Evolutionary conservation across 1,140 invertebrate genomes (phyloP), one percentile per base, ranked within the genome.

Genomic region (Orchesella cincta): DNA sequence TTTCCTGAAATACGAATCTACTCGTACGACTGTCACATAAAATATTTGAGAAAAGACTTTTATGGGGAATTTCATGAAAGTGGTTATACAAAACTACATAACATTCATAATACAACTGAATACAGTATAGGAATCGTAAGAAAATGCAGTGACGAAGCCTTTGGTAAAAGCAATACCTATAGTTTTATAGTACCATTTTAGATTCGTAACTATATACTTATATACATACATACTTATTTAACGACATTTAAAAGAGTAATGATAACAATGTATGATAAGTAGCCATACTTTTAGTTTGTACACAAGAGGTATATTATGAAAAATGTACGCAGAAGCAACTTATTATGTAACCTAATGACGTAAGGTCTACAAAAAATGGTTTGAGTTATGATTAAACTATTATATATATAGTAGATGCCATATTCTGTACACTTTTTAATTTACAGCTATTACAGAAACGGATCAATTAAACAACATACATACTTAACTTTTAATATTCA

Each of bases 141-240:
- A 67, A 67, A 67, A 14, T 67, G 62, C 62, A 67, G 62, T 31
- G 62, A 67, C 62, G 62, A 67, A 67, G 62, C 62, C 62, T 67
- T 67, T 67, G 62, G 62, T 67, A 67, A 67, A 67, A 67, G 62
- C 62, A 67, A 67, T 67, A 67, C 62, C 62, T 67, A 67, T 67
- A 67, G 62, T 67, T 67, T 67, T 67, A n/a, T 67, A 29, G 62
- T 67, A 67, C 62, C 29, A 33, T 23, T 14, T 67, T 67, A 67
- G 62, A 67, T 29, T 8, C 8, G 26, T 18, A 67, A 67, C 29
- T 67, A 31, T 31, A 33, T 67, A 67, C 16, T 62, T 62, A 62
- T 8, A 62, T n/a, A 46, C 20, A 46, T 12, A 46, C 8, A 20
- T 12, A 12, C 8, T 12, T 20, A 46, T 46, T 46, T 12, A 46